Conservation (phyloP, 2,797 vertebrate genomes). For the Danio aesculapii region DNA sequence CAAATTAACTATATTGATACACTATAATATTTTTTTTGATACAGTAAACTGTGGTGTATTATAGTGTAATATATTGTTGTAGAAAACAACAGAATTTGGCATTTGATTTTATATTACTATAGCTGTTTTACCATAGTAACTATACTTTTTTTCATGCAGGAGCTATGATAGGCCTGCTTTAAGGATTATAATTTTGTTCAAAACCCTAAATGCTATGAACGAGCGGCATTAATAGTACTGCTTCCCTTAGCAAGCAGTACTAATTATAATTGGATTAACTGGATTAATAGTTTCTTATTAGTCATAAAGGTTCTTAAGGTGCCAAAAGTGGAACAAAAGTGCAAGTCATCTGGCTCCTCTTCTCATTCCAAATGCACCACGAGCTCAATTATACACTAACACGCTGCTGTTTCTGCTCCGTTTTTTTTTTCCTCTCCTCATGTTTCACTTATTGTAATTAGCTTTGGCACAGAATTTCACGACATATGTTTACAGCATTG, state of each 20-base stretch:
- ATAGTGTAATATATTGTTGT: no score
- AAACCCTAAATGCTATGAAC: neutral
- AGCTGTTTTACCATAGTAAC: no score
- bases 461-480: conserved; percentile 31
- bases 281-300: conserved; percentile 23
- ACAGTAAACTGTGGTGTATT: no score
- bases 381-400: neutral
- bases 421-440: conserved; percentile 68
- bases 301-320: conserved; percentile 1
- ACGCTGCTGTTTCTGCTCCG: conserved; percentile 8
- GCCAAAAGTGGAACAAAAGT: conserved; percentile 26
- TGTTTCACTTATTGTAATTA: conserved; percentile 80
- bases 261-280: conserved; percentile 23
- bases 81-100: no score
- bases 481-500: conserved; percentile 39
- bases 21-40: no score
- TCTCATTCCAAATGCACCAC: conserved; percentile 1
- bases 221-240: neutral
- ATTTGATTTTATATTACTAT: no score
- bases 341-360: neutral
- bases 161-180: no score
- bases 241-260: conserved; percentile 7
- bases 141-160: no score
- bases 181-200: neutral
- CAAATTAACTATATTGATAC: no score